phyloP scores from a whole-genome alignment of 2,888 invertebrate genomes.

The Agriopis leucophaearia region DNA sequence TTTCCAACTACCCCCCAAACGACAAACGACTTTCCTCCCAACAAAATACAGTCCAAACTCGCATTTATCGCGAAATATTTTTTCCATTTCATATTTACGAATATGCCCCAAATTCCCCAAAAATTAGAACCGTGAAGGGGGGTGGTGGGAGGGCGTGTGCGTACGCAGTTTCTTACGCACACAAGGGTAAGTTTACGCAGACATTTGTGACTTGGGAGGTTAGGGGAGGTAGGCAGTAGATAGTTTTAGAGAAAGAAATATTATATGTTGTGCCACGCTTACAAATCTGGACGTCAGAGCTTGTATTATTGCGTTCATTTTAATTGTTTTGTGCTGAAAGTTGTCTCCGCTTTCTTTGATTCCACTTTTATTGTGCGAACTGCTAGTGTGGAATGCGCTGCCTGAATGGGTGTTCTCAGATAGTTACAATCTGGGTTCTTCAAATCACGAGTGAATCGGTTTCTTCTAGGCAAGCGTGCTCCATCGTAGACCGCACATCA shows the following conservation, averaged over 20 bases:
- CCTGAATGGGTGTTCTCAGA: no score
- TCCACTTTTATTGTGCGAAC: no score
- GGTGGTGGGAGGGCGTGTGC: conserved; percentile 67
- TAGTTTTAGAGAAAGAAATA: conserved; percentile 84
- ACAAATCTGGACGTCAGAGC: conserved; percentile 61
- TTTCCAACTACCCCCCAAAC: conserved; percentile 70
- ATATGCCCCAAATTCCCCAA: conserved; percentile 87
- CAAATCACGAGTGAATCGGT: no score
- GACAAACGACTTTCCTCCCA: conserved; percentile 59
- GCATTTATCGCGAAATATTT: conserved; percentile 78
- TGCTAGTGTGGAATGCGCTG: no score
- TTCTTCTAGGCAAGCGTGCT: no score
- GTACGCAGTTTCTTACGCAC: conserved; percentile 69
- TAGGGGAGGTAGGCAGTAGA: conserved; percentile 58
- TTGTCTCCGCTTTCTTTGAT: no score
- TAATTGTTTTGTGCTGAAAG: conserved; percentile 45
- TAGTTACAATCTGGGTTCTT: no score
- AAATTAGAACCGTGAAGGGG: conserved; percentile 87
- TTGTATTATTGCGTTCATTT: conserved; percentile 55
- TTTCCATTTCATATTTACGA: conserved; percentile 88
- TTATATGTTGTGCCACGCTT: conserved; percentile 65
- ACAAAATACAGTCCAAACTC: conserved; percentile 60
- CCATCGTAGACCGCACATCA: no score
- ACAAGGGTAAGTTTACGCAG: conserved; percentile 49
- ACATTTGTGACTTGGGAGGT: conserved; percentile 49